Base-by-base conservation (phyloP, 2,113 vertebrate genomes). In the Cololabis saira region DNA sequence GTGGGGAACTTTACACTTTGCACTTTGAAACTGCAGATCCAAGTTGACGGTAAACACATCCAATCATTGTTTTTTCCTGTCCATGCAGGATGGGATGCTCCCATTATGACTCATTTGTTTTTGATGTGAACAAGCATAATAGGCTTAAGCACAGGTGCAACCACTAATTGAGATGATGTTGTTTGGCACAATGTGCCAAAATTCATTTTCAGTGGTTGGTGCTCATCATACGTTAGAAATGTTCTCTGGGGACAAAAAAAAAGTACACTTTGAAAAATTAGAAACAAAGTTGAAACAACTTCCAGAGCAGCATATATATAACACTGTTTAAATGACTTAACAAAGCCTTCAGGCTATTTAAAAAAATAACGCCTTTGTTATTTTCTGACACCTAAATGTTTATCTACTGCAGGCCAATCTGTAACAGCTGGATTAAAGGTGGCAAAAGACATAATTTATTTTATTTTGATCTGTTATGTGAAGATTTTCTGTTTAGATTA, bases 131-230 rank as follows among this genome's bases (percentile, higher is more conserved):
- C 42, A 50, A 60, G 73, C 44, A 24, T 80, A 80, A 76, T 76
- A 67, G 54, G 61, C 61, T 78, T 7, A 61, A 78, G 54, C 74
- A 44, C 81, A 80, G 69, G 75, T 84, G 78, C 73, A 70, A 58
- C 73, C 67, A 66, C 73, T 77, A 76, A 72, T 71, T 65, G 66
- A 74, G 56, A 74, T 17, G 60, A 70, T 67, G 77, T 70, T 17
- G 33, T 63, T 59, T 43, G 6, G 62, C 57, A 7, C 18, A 24
- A 5, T 19, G 61, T 61, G 62, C 71, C 58, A 54, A 53, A 66
- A 64, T 51, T 59, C 22, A 62, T 65, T 60, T 69, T 54, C 42
- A 54, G 45, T 14, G 48, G 59, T 50, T 40, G 14, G 51, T 60
- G 0, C 52, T 62, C 67, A 27, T 61, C 49, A n/a, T 41, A 18